Evolutionary conservation across 1,140 invertebrate genomes (phyloP).

Genomic region (Formica exsecta): DNA sequence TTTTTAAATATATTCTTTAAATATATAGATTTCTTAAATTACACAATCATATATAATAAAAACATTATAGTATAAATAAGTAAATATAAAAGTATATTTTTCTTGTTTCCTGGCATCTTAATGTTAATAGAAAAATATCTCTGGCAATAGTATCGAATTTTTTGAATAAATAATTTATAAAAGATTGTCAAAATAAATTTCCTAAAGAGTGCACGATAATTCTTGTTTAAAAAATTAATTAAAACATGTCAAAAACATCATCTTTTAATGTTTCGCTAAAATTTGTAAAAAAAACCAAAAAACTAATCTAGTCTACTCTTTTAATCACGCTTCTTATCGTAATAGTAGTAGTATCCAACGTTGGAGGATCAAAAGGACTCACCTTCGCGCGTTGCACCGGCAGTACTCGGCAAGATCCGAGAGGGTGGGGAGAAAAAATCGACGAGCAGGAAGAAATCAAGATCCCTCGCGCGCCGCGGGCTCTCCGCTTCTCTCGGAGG

Average conservation of each 20-base stretch:
- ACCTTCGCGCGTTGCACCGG: slow-evolving; percentile 59
- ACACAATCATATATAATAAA: too few species aligned
- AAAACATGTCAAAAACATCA: neutral
- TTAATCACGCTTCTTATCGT: neutral
- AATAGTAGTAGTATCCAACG: neutral
- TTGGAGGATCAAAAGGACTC: slow-evolving; percentile 49
- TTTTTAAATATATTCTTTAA: slow-evolving; percentile 10
- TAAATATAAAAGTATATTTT: neutral
- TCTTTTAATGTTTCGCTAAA: neutral
- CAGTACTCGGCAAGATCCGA: slow-evolving; percentile 29
- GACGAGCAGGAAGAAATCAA: slow-evolving; percentile 67
- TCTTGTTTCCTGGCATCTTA: neutral
- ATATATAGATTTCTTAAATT: neutral
- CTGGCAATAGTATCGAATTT: neutral
- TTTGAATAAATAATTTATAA: neutral
- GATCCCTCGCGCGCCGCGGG: slow-evolving; percentile 58
- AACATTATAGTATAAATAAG: neutral
- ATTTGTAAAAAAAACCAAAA: neutral
- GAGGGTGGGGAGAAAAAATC: slow-evolving; percentile 28
- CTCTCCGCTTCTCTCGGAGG: slow-evolving; percentile 59
- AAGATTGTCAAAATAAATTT: neutral
- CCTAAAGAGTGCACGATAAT: neutral
- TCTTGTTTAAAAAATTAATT: neutral
- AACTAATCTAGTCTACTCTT: neutral
- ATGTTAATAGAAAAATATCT: neutral